Evolutionary conservation across 2,888 invertebrate genomes (phyloP).

Genomic region (Coremacera marginata): DNA sequence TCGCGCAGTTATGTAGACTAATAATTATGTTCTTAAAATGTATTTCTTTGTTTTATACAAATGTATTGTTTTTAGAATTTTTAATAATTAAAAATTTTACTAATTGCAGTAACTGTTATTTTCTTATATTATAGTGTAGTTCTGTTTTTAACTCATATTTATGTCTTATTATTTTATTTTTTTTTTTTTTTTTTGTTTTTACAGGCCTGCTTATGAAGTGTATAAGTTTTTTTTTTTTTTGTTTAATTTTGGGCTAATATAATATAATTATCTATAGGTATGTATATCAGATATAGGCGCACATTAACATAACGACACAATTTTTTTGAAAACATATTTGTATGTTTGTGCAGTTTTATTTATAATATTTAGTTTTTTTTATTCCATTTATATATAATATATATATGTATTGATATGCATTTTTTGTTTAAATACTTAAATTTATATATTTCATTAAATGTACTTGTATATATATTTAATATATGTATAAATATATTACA

Average conservation of each 20-base stretch:
- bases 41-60: too few relatives aligned
- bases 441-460: background rate
- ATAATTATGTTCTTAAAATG: background rate
- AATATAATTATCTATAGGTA: background rate
- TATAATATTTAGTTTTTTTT: background rate
- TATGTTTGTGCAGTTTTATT: slow-evolving; percentile 38
- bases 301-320: background rate
- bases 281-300: background rate
- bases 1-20: background rate
- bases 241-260: slow-evolving; percentile 12
- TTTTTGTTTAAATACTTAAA: background rate
- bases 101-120: slow-evolving; percentile 33
- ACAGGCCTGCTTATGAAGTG: slow-evolving; percentile 34
- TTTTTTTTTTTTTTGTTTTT: slow-evolving; percentile 30
- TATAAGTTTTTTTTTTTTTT: slow-evolving; percentile 34
- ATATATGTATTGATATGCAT: slow-evolving; percentile 6
- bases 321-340: slow-evolving; percentile 37
- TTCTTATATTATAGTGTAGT: slow-evolving; percentile 43
- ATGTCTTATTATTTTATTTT: slow-evolving; percentile 24
- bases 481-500: background rate
- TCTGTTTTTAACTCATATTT: slow-evolving; percentile 22
- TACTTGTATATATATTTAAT: too few relatives aligned
- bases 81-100: slow-evolving; percentile 11
- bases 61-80: slow-evolving; percentile 4
- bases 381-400: background rate